Percentiles rank a stretch among this genome's conserved stretches.
Conservation (phyloP, 2,888 invertebrate species). For the Dioctria linearis region DNA sequence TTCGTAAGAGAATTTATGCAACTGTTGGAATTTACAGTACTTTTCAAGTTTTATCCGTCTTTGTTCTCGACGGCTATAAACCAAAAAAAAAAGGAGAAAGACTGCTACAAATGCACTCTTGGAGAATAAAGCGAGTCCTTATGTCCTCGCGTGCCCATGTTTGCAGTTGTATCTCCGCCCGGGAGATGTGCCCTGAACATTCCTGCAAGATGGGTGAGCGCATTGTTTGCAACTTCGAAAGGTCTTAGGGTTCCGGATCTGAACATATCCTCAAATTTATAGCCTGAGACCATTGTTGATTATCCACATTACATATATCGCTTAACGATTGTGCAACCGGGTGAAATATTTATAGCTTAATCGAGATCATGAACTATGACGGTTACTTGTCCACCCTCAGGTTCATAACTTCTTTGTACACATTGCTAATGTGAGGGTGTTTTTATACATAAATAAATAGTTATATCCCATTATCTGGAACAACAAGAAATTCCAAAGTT, state of each 20-base stretch:
- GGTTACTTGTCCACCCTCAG: neutral
- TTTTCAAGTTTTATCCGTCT: constrained; percentile 45
- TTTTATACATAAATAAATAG: too few species aligned
- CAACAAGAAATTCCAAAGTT: constrained; percentile 10
- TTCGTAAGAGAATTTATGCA: constrained; percentile 46
- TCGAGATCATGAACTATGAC: constrained; percentile 35
- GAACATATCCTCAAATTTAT: constrained; percentile 39
- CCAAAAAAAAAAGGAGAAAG: neutral
- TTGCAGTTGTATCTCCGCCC: neutral
- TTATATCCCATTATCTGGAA: too few species aligned
- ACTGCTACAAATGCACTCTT: constrained; percentile 38
- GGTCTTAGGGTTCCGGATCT: constrained; percentile 14
- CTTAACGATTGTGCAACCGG: constrained; percentile 32
- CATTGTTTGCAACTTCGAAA: constrained; percentile 17
- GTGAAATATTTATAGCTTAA: constrained; percentile 39
- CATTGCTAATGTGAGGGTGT: too few species aligned
- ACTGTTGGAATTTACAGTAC: constrained; percentile 45
- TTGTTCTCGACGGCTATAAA: constrained; percentile 34
- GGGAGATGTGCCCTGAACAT: neutral
- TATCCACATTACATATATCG: constrained; percentile 29
- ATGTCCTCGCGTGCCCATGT: constrained; percentile 12
- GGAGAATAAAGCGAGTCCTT: constrained; percentile 37
- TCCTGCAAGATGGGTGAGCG: constrained; percentile 8
- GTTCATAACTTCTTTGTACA: neutral
- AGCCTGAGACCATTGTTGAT: constrained; percentile 41